Percentiles rank a stretch among this genome's conserved stretches.
Evolutionary conservation across 2,797 vertebrate species (phyloP).

Genomic region (Ispidina picta): DNA sequence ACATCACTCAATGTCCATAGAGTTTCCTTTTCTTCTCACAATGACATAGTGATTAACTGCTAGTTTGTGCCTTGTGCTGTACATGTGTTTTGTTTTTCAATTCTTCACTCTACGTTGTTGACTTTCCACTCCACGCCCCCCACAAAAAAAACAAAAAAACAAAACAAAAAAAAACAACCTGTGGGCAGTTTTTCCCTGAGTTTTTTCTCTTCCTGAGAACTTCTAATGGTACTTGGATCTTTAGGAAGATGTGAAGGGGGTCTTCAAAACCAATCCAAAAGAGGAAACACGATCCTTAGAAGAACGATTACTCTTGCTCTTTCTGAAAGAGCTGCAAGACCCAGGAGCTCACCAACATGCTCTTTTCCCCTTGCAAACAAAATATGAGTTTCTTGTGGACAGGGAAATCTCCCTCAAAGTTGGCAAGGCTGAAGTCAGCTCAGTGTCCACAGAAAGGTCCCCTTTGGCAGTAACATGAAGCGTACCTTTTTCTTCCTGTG

Average conservation of each 20-base stretch:
- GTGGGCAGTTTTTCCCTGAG: not conserved
- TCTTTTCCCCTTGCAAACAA: not conserved
- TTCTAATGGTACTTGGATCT: not conserved
- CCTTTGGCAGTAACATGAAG: fast-evolving
- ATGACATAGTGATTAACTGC: not conserved
- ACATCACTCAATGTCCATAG: too few relatives aligned
- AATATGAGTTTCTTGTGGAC: not conserved
- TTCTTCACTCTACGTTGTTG: not conserved
- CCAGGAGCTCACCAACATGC: not conserved
- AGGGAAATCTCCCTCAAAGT: not conserved
- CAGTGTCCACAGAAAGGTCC: not conserved
- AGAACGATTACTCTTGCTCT: not conserved
- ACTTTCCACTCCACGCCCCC: too few relatives aligned
- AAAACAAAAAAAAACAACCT: too few relatives aligned
- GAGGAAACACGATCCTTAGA: not conserved
- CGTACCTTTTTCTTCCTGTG: fast-evolving
- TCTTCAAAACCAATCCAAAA: not conserved
- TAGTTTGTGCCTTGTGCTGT: not conserved
- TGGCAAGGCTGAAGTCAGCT: not conserved
- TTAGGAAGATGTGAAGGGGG: not conserved
- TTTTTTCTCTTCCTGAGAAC: not conserved
- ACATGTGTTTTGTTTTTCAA: not conserved
- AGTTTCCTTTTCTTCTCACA: not conserved
- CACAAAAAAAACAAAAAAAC: not conserved
- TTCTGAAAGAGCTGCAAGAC: not conserved